These are phyloP conservation scores for Trissoscelio sp. DNA, from an alignment of 2,888 invertebrate genomes.

Conservation along the genomic window DNA sequence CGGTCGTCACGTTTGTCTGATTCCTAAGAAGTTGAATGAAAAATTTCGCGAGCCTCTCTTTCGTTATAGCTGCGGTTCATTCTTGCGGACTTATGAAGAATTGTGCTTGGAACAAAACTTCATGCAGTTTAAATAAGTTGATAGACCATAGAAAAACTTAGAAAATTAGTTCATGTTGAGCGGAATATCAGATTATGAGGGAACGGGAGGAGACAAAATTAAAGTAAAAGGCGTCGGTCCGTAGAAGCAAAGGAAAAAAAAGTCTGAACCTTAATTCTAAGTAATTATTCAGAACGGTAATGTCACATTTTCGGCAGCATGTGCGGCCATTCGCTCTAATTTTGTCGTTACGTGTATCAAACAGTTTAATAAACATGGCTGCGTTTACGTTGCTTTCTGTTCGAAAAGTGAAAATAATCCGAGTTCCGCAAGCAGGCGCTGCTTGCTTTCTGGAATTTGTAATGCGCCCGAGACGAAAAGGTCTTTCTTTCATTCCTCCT, in stretches of 20 bases:
- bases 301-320: neutral
- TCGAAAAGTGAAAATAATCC: constrained; percentile 63
- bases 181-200: constrained; percentile 50
- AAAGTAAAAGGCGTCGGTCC: constrained; percentile 22
- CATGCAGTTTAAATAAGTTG: constrained; percentile 55
- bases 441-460: constrained; percentile 57
- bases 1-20: neutral
- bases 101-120: constrained; percentile 57
- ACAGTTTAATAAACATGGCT: constrained; percentile 44
- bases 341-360: constrained; percentile 14
- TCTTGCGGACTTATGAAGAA: constrained; percentile 48
- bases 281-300: constrained; percentile 27
- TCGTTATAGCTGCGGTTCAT: constrained; percentile 31
- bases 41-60: constrained; percentile 7
- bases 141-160: constrained; percentile 63
- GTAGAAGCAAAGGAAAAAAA: constrained; percentile 2
- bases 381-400: constrained; percentile 32
- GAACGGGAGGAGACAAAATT: constrained; percentile 26
- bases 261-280: neutral
- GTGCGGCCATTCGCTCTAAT: constrained; percentile 11
- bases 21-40: constrained; percentile 25
- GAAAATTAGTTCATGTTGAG: constrained; percentile 60
- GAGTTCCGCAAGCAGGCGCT: constrained; percentile 35
- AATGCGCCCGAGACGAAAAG: constrained; percentile 55
- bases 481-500: constrained; percentile 60